These are phyloP conservation scores for Drosophila subsilvestris DNA, from an alignment of 2,888 invertebrate genomes.

Conservation along the genomic window DNA sequence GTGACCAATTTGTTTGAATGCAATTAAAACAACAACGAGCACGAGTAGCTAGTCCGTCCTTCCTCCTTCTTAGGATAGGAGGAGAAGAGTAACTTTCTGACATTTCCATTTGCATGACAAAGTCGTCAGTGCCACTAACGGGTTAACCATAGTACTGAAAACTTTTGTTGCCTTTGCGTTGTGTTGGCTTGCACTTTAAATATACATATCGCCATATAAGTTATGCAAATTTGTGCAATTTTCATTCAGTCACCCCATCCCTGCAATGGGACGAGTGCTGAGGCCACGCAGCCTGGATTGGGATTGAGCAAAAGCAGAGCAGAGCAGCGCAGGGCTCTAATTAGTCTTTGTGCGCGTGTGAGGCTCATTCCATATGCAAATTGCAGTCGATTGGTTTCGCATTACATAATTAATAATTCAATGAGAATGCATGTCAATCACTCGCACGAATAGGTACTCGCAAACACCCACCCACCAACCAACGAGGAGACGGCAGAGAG, in stretches of 20 bases:
- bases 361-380: constrained; percentile 73
- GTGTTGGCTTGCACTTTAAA: constrained; percentile 21
- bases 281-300: not conserved
- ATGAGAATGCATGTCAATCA: constrained; percentile 76
- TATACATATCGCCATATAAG: constrained; percentile 30
- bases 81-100: not conserved
- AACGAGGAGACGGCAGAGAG: not conserved
- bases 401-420: constrained; percentile 78
- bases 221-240: constrained; percentile 66
- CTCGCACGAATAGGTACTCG: constrained; percentile 44
- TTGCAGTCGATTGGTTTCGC: constrained; percentile 73
- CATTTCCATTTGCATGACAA: not conserved
- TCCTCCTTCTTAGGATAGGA: no score
- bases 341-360: constrained; percentile 53
- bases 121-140: not conserved
- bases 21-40: constrained; percentile 23
- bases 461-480: constrained; percentile 13
- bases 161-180: constrained; percentile 18
- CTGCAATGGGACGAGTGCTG: constrained; percentile 12
- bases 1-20: constrained; percentile 39
- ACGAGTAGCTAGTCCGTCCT: not conserved
- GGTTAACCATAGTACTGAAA: constrained; percentile 21
- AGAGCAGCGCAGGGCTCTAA: constrained; percentile 34
- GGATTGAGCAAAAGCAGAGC: constrained; percentile 7
- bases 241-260: constrained; percentile 39